Evolutionary conservation across 2,888 invertebrate species (phyloP).

Genomic region (Nomada fabriciana): DNA sequence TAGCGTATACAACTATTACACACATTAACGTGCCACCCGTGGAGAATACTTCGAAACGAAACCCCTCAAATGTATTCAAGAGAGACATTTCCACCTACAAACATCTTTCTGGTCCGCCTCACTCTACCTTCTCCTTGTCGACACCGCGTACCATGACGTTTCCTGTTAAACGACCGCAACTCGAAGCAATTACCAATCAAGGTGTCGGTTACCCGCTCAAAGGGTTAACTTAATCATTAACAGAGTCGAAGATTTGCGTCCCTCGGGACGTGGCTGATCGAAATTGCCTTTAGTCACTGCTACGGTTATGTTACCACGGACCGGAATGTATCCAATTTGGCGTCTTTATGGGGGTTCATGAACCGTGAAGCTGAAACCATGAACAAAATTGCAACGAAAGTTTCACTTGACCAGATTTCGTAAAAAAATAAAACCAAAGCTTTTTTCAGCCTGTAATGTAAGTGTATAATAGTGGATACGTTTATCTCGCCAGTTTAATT

Average conservation of each 20-base stretch:
- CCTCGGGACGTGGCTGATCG: slow-evolving; percentile 50
- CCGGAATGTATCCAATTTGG: slow-evolving; percentile 42
- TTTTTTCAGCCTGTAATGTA: too few species aligned
- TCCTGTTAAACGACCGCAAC: slow-evolving; percentile 43
- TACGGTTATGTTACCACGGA: slow-evolving; percentile 14
- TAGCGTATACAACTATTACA: slow-evolving; percentile 53
- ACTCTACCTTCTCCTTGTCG: slow-evolving; percentile 16
- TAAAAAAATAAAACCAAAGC: too few species aligned
- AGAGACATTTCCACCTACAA: slow-evolving; percentile 60
- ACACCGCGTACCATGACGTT: slow-evolving; percentile 38
- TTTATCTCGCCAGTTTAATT: too few species aligned
- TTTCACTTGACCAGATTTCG: not conserved
- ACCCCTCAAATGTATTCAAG: slow-evolving; percentile 59
- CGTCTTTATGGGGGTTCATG: not conserved
- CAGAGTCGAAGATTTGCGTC: slow-evolving; percentile 63
- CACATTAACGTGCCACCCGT: slow-evolving; percentile 52
- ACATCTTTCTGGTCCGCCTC: slow-evolving; percentile 38
- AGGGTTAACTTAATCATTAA: slow-evolving; percentile 70
- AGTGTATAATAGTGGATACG: too few species aligned
- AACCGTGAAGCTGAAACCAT: not conserved
- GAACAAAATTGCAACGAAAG: not conserved
- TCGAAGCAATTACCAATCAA: slow-evolving; percentile 74
- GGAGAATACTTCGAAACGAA: slow-evolving; percentile 53
- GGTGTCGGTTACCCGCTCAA: slow-evolving; percentile 69
- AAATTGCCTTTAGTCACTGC: slow-evolving; percentile 53